Conservation (phyloP, 2,888 invertebrate genomes). For the Drosophila imparisetae region DNA sequence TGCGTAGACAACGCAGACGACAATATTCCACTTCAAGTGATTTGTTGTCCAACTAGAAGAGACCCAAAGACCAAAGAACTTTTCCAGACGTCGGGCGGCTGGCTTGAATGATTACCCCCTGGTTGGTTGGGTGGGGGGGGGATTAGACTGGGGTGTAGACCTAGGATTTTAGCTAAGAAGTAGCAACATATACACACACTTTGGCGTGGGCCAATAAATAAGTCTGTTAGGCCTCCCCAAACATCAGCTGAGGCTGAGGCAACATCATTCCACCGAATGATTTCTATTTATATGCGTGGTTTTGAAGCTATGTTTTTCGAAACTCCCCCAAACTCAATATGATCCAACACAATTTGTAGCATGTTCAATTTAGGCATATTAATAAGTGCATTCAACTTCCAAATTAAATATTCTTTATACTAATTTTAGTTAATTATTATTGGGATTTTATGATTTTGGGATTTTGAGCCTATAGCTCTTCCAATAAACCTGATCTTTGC, state of each 20-base stretch:
- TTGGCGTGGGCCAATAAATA: conserved; percentile 20
- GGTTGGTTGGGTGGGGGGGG: neutral
- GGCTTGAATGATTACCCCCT: conserved; percentile 39
- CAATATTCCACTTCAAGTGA: conserved; percentile 73
- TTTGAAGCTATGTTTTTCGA: neutral
- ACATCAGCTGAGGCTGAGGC: neutral
- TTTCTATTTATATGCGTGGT: neutral
- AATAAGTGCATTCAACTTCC: neutral
- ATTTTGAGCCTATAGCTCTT: neutral
- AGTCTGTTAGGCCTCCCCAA: conserved; percentile 3
- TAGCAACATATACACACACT: neutral
- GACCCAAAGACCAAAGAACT: conserved; percentile 46
- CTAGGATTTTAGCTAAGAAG: conserved; percentile 23
- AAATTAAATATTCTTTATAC: neutral
- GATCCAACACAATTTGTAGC: neutral
- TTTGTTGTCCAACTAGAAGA: conserved; percentile 61
- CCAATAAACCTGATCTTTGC: neutral
- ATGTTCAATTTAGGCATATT: neutral
- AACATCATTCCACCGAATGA: neutral
- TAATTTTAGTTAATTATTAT: neutral
- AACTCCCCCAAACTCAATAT: neutral
- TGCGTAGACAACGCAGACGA: conserved; percentile 72
- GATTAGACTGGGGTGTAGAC: conserved; percentile 4
- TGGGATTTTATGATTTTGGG: neutral
- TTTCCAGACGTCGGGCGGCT: conserved; percentile 68